phyloP scores from a whole-genome alignment of 2,888 invertebrate species.

The Vesta saturnalis region DNA sequence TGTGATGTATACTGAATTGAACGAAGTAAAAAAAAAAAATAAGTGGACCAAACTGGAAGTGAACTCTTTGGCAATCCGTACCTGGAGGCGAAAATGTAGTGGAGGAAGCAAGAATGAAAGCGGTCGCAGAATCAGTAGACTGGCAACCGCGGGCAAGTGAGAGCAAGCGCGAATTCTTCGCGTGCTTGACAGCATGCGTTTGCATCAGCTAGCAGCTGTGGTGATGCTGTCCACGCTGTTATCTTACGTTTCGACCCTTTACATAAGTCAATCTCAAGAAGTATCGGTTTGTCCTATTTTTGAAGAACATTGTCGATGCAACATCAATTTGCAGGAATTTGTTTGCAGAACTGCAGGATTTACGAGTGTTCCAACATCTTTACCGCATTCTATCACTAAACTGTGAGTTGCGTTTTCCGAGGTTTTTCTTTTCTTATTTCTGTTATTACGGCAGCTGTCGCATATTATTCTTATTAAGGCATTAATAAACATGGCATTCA shows the following conservation, averaged over 20 bases:
- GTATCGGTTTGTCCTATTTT: constrained; percentile 45
- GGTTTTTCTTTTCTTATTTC: background rate
- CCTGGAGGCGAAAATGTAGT: constrained; percentile 40
- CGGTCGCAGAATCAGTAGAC: constrained; percentile 48
- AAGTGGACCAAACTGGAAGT: constrained; percentile 31
- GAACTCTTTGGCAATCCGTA: constrained; percentile 40
- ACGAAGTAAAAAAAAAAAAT: constrained; percentile 18
- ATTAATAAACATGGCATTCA: constrained; percentile 3
- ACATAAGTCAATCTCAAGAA: constrained; percentile 37
- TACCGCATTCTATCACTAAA: constrained; percentile 52
- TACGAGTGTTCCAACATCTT: constrained; percentile 48
- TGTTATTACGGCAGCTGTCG: constrained; percentile 13
- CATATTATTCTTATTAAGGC: constrained; percentile 4
- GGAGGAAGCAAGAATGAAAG: constrained; percentile 42
- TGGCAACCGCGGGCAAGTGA: constrained; percentile 50
- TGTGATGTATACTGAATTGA: background rate
- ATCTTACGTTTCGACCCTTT: constrained; percentile 31
- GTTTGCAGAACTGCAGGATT: constrained; percentile 52
- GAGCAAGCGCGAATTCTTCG: constrained; percentile 47
- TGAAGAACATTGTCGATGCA: constrained; percentile 51
- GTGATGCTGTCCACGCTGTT: constrained; percentile 48
- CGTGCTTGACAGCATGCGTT: constrained; percentile 51
- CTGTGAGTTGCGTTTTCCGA: constrained; percentile 48
- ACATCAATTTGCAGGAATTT: constrained; percentile 51
- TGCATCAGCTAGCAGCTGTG: constrained; percentile 51